Percentiles rank a stretch among this genome's conserved stretches.
These are phyloP conservation scores for Capromys pilorides DNA, from an alignment of 2,797 vertebrate genomes.

Conservation along the genomic window DNA sequence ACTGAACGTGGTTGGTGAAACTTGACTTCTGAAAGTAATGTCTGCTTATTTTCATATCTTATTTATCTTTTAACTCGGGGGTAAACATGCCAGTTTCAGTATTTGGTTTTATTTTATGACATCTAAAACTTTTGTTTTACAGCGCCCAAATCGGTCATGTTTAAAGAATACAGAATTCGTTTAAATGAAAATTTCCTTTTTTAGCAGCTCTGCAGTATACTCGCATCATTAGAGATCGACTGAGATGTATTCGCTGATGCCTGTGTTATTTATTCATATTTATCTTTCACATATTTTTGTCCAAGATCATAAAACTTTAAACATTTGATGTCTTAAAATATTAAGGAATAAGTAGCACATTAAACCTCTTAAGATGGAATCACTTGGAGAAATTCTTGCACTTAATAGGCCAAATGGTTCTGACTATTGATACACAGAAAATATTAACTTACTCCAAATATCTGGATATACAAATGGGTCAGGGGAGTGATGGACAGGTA, in stretches of 20 bases:
- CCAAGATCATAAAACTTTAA: background rate
- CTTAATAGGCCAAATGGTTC: background rate
- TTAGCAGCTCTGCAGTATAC: background rate
- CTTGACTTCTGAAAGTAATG: background rate
- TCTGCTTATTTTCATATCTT: background rate
- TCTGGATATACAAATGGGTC: background rate
- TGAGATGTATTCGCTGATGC: background rate
- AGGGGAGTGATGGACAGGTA: background rate
- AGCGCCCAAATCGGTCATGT: background rate
- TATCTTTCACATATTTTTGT: background rate
- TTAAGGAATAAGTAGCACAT: background rate
- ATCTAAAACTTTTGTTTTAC: slow-evolving; percentile 16
- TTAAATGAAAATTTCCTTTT: background rate
- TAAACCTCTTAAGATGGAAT: slow-evolving; percentile 31
- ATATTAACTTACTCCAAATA: background rate
- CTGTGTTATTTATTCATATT: background rate
- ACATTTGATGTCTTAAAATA: background rate
- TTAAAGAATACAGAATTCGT: slow-evolving; percentile 14
- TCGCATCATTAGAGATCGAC: background rate
- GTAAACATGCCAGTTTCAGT: background rate
- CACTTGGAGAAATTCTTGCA: background rate
- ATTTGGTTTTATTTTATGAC: slow-evolving; percentile 9
- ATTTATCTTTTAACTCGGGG: background rate
- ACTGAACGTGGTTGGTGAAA: background rate
- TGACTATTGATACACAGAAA: background rate